phyloP scores from a whole-genome alignment of 1,140 invertebrate species.

The Dinoponera quadriceps region DNA sequence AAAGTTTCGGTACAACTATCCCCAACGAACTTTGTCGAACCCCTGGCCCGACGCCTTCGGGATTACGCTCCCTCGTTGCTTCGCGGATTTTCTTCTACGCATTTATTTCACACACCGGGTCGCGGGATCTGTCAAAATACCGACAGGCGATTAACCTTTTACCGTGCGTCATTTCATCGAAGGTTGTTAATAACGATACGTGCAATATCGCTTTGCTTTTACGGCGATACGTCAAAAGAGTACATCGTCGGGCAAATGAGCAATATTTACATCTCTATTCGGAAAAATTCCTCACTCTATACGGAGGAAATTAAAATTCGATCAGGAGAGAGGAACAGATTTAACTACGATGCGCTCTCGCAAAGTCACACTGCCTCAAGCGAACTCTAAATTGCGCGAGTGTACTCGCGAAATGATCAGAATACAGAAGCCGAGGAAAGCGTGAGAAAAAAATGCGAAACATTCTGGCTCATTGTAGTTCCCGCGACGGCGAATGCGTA shows the following conservation, averaged over 20 bases:
- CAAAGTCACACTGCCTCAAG: conserved; percentile 2
- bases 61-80: conserved; percentile 41
- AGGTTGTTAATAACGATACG: not conserved
- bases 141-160: not conserved
- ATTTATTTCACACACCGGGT: not conserved
- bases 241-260: not conserved
- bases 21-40: conserved; percentile 27
- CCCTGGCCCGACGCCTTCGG: conserved; percentile 9
- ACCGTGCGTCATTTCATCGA: not conserved
- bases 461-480: conserved; percentile 3
- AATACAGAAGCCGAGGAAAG: not conserved
- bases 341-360: conserved; percentile 14
- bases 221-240: not conserved
- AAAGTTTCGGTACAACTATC: conserved; percentile 55
- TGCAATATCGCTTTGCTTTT: not conserved
- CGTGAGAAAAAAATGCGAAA: conserved; percentile 2
- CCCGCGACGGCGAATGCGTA: not conserved
- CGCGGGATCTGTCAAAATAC: not conserved
- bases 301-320: conserved; percentile 5
- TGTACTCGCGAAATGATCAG: conserved; percentile 19
- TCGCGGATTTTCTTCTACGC: conserved; percentile 1
- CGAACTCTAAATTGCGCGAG: conserved; percentile 36
- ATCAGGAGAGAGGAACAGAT: not conserved
- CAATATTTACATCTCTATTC: not conserved
- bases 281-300: conserved; percentile 19